Conservation (phyloP, 2,113 vertebrate species). For the Stegostoma tigrinum region DNA sequence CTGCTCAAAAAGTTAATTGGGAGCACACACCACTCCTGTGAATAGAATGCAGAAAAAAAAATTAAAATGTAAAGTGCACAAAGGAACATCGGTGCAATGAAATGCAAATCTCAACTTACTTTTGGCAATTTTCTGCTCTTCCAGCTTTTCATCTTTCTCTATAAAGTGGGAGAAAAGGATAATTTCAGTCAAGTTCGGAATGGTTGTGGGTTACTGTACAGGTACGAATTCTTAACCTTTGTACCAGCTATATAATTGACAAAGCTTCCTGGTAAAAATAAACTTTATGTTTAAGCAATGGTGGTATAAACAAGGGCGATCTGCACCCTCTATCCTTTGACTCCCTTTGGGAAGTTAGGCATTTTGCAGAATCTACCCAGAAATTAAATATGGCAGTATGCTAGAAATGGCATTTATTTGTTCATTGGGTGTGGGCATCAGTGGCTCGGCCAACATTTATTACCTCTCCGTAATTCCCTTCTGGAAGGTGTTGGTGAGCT, state of each 20-base stretch:
- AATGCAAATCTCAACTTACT: background rate
- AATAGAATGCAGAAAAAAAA: background rate
- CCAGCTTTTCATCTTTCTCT: constrained; percentile 18
- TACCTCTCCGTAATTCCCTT: no score
- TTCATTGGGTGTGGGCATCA: no score
- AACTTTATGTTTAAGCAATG: no score
- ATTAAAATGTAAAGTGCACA: background rate
- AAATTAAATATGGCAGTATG: no score
- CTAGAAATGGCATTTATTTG: no score
- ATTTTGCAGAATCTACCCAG: background rate
- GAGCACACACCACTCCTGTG: no score
- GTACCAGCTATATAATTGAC: background rate
- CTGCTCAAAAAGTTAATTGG: background rate
- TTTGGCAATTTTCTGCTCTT: background rate
- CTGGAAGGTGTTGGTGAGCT: no score
- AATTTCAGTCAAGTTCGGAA: background rate
- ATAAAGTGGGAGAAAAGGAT: background rate
- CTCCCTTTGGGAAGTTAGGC: background rate
- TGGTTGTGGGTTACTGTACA: background rate
- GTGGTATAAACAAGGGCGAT: background rate
- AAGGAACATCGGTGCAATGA: background rate
- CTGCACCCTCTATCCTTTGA: background rate
- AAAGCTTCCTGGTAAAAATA: no score
- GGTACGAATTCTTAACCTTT: background rate
- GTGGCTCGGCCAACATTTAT: no score